Conservation (phyloP, 2,113 vertebrate species). For the Acanthochromis polyacanthus region DNA sequence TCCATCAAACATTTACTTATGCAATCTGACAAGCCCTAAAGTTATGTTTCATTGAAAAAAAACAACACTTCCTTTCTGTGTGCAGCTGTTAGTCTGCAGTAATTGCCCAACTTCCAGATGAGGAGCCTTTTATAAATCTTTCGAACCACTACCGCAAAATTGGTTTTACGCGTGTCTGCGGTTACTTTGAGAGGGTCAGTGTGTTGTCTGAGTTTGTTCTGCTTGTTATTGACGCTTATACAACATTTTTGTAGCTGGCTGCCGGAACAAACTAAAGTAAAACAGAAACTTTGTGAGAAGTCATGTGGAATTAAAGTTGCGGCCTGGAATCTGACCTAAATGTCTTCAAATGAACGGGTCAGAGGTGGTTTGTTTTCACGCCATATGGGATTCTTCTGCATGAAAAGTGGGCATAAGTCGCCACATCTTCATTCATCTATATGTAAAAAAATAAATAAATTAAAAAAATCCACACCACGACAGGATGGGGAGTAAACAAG, state of each 20-base stretch:
- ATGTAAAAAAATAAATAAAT: conserved; percentile 1
- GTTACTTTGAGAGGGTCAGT: not conserved
- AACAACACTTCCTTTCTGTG: not conserved
- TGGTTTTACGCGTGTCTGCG: not conserved
- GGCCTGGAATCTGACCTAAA: not conserved
- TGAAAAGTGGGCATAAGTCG: not conserved
- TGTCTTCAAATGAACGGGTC: not conserved
- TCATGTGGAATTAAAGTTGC: not conserved
- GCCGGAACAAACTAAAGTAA: not conserved
- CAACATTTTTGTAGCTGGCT: not conserved
- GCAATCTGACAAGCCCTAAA: not conserved
- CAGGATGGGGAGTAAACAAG: conserved; percentile 54
- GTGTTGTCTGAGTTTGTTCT: not conserved
- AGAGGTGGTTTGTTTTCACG: not conserved
- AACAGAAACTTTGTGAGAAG: not conserved
- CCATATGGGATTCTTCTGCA: not conserved
- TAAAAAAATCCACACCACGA: conserved; percentile 27
- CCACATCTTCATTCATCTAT: conserved; percentile 14
- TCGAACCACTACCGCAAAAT: not conserved
- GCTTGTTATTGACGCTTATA: not conserved
- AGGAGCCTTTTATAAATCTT: not conserved
- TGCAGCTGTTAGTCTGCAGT: not conserved
- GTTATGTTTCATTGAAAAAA: too few relatives aligned
- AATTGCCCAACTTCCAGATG: not conserved
- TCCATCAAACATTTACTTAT: not conserved